Conservation (phyloP, 1,140 invertebrate genomes). For the Yoshiicerus persimilis region DNA sequence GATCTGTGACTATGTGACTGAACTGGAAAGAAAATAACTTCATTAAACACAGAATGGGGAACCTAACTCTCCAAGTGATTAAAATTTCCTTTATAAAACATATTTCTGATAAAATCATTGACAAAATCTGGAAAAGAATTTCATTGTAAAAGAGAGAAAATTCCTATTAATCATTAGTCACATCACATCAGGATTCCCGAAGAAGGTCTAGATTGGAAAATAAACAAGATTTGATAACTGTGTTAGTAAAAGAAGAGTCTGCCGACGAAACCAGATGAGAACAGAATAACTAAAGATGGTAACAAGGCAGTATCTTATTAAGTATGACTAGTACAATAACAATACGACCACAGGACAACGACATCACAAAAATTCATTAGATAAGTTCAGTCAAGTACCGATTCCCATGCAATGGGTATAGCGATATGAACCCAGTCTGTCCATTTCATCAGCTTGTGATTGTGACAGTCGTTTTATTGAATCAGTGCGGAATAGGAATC, state of each 20-base stretch:
- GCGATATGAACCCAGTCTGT: not conserved
- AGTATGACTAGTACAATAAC: not conserved
- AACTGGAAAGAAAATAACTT: not conserved
- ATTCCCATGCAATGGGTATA: constrained; percentile 12
- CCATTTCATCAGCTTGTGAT: not conserved
- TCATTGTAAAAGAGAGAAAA: too few relatives aligned
- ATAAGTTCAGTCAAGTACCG: not conserved
- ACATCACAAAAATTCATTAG: not conserved
- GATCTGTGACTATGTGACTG: too few relatives aligned
- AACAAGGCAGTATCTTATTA: not conserved
- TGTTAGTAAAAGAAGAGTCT: not conserved
- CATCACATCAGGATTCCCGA: too few relatives aligned
- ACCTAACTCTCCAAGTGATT: too few relatives aligned
- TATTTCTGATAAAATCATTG: too few relatives aligned
- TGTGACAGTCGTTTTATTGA: not conserved
- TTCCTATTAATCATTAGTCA: too few relatives aligned
- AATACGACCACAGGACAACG: not conserved
- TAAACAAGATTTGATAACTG: not conserved
- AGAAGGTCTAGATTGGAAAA: too few relatives aligned
- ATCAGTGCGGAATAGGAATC: not conserved
- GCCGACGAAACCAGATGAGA: not conserved
- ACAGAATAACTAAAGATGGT: not conserved
- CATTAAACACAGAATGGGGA: too few relatives aligned
- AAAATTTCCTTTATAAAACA: too few relatives aligned
- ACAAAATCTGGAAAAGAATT: too few relatives aligned